Evolutionary conservation across 2,888 invertebrate genomes (phyloP), one percentile per base, ranked within the genome.

Genomic region (Tetramorium bicarinatum): DNA sequence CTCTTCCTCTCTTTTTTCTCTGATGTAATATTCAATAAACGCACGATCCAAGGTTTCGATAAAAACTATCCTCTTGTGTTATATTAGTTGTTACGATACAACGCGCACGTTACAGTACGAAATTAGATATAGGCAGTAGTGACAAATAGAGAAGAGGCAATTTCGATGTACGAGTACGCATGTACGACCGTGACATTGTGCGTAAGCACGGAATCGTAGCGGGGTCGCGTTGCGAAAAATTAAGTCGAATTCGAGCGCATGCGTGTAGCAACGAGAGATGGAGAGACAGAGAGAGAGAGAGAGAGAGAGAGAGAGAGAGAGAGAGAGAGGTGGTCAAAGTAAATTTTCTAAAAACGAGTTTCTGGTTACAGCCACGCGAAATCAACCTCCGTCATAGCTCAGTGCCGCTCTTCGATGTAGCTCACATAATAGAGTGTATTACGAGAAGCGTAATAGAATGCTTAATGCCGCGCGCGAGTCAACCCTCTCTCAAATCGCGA

Each of bases 381-480:
- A 77, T 77, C 54, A 77, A 44, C 54, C 54, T 44, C 6, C n/a
- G 29, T 56, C 21, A 9, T 38, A 4, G 11, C 29, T 34, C n/a
- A 21, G 9, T 18, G 47, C 44, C 2, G 13, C 64, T 18, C 3
- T 56, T 41, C 41, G 56, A 44, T 21, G 21, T 59, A 34, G 44
- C 38, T 47, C 25, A 18, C 18, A 61, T 61, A 75, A 49, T 75
- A 77, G 49, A 81, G 62, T 81, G 80, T 61, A 75, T 62, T 77
- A 81, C 41, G 38, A 76, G 38, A 41, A 21, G 4, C 61, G 38
- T 81, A 81, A 77, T 81, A 81, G 79, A 81, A 81, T 62, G 41
- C 15, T 77, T 76, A 77, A 91, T 93, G 91, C 88, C 49, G 29
- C 29, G 29, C 29, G 29, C 29, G 29, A 3, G 29, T 52, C 49